Evolutionary conservation across 2,113 vertebrate species (phyloP).

Genomic region (Zeus faber): DNA sequence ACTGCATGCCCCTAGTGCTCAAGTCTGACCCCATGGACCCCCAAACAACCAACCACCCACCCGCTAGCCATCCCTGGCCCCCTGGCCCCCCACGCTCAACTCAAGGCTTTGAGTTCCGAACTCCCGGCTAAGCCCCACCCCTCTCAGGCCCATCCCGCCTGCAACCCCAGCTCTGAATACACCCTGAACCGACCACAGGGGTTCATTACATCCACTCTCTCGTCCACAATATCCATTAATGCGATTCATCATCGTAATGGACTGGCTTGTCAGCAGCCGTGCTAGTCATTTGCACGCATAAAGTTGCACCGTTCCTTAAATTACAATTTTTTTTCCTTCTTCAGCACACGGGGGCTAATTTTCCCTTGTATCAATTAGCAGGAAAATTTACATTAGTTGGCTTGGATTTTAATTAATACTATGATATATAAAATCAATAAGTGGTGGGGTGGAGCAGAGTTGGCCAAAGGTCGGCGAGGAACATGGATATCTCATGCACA

Average conservation of each 20-base stretch:
- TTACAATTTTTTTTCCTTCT: no score
- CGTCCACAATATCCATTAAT: slow-evolving; percentile 48
- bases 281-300: slow-evolving; percentile 55
- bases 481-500: slow-evolving; percentile 51
- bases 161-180: no score
- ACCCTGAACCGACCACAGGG: slow-evolving; percentile 24
- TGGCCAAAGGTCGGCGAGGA: slow-evolving; percentile 23
- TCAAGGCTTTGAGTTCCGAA: no score
- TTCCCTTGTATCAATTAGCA: slow-evolving; percentile 44
- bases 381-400: slow-evolving; percentile 19
- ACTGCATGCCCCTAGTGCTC: no score
- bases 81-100: no score
- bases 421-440: slow-evolving; percentile 41
- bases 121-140: no score
- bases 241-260: slow-evolving; percentile 53
- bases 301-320: slow-evolving; percentile 27
- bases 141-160: background rate
- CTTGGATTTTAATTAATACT: slow-evolving; percentile 36
- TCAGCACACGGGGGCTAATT: slow-evolving; percentile 38
- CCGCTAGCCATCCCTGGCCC: no score
- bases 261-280: slow-evolving; percentile 40
- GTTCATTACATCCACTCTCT: slow-evolving; percentile 38
- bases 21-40: no score
- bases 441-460: slow-evolving; percentile 3
- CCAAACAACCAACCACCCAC: no score